phyloP scores from a whole-genome alignment of 2,888 invertebrate species.

The Macrosiphum euphorbiae region DNA sequence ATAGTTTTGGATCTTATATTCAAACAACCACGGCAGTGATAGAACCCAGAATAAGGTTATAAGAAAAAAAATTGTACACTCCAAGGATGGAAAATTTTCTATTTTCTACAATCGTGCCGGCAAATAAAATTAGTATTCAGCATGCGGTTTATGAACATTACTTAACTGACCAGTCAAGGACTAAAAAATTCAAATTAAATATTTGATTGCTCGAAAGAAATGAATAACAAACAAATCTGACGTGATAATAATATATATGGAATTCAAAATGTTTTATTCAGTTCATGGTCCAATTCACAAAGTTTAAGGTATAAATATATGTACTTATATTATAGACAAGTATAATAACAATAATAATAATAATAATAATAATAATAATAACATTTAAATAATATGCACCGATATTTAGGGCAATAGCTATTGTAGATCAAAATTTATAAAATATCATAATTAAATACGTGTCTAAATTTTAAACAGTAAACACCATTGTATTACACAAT shows the following conservation, averaged over 20 bases:
- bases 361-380: not conserved
- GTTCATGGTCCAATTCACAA: not conserved
- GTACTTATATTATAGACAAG: not conserved
- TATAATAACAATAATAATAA: not conserved
- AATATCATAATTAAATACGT: not conserved
- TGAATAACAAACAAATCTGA: not conserved
- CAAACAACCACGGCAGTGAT: not conserved
- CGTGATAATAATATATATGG: not conserved
- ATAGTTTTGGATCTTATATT: not conserved
- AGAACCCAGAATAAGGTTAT: not conserved
- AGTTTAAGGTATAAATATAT: not conserved
- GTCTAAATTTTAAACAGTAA: too few species aligned
- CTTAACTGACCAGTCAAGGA: not conserved
- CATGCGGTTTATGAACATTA: not conserved
- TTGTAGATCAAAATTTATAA: not conserved
- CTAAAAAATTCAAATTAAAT: too few species aligned
- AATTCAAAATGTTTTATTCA: not conserved
- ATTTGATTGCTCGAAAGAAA: not conserved
- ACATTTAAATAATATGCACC: not conserved
- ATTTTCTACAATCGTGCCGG: not conserved
- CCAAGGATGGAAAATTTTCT: not conserved
- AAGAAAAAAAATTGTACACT: not conserved
- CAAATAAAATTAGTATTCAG: not conserved
- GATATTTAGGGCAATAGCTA: not conserved
- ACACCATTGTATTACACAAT: too few species aligned